Conservation (phyloP, 2,113 vertebrate genomes). For the Bufo bufo region DNA sequence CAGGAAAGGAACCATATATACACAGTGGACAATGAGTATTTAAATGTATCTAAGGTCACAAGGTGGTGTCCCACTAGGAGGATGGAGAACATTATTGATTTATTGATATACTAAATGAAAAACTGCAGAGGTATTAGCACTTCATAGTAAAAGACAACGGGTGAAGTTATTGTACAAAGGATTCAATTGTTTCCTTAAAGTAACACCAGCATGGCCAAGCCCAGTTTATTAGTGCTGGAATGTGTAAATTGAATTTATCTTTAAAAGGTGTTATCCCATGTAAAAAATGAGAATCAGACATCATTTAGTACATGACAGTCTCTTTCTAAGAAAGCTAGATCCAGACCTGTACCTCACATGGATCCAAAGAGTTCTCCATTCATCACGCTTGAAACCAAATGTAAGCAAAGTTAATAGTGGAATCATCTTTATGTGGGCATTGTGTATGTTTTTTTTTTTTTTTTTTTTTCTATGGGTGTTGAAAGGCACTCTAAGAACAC, state of each 20-base stretch:
- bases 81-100: neutral
- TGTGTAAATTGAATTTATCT: neutral
- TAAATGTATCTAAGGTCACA: neutral
- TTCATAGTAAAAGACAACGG: neutral
- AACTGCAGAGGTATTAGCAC: neutral
- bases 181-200: neutral
- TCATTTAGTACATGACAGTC: too few relatives aligned
- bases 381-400: too few relatives aligned
- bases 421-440: too few relatives aligned
- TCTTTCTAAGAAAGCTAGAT: too few relatives aligned
- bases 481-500: too few relatives aligned
- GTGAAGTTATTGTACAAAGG: neutral
- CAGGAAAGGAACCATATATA: neutral
- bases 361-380: too few relatives aligned
- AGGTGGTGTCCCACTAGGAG: neutral
- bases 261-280: too few relatives aligned
- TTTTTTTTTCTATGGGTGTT: too few relatives aligned
- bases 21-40: neutral
- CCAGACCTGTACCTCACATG: too few relatives aligned
- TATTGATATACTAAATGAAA: slow-evolving; percentile 11
- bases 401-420: too few relatives aligned
- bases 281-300: too few relatives aligned
- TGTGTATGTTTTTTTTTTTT: too few relatives aligned
- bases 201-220: neutral
- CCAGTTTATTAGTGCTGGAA: neutral